phyloP scores from a whole-genome alignment of 2,888 invertebrate species.

The Tridacna gigas region DNA sequence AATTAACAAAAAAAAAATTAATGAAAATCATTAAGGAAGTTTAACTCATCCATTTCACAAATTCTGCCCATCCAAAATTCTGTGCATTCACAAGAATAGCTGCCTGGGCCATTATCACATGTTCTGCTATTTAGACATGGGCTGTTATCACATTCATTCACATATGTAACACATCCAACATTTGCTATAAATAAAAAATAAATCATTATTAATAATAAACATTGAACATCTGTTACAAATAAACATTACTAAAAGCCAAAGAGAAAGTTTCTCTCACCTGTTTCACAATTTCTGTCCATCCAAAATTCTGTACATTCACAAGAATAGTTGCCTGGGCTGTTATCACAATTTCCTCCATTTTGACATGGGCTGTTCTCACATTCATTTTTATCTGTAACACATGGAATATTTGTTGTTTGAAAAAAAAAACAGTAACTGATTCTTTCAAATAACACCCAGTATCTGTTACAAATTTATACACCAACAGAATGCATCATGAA shows the following conservation, averaged over 20 bases:
- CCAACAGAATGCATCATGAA: neutral
- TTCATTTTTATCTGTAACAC: conserved; percentile 52
- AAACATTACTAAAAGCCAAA: no score
- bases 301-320: conserved; percentile 43
- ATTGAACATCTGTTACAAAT: neutral
- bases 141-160: conserved; percentile 38
- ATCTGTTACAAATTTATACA: neutral
- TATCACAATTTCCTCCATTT: conserved; percentile 58
- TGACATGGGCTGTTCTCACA: conserved; percentile 48
- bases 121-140: conserved; percentile 39
- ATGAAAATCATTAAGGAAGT: no score
- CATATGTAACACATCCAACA: conserved; percentile 30
- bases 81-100: conserved; percentile 36
- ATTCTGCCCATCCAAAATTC: conserved; percentile 29
- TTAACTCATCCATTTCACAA: conserved; percentile 34
- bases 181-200: neutral
- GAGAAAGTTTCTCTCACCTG: conserved; percentile 26
- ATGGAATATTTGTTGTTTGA: neutral
- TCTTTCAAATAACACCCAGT: no score
- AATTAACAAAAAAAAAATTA: no score
- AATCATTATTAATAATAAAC: no score
- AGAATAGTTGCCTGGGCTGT: conserved; percentile 46
- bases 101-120: conserved; percentile 42
- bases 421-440: no score
- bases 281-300: conserved; percentile 28